Conservation (phyloP, 2,888 invertebrate genomes). For the Rosalia funebris region DNA sequence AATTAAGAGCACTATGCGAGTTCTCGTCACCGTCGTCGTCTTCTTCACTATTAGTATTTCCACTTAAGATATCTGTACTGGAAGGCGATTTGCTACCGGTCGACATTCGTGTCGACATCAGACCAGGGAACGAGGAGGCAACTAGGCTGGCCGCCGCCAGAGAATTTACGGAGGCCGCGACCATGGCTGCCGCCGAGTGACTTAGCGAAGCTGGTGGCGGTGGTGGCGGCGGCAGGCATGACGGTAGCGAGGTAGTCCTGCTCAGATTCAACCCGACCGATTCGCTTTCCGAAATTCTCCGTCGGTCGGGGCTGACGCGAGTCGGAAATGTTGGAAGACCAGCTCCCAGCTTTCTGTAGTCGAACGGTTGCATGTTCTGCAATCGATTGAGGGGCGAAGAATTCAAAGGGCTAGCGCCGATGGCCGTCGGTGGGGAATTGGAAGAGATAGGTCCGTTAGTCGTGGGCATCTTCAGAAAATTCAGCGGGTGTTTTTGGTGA, state of each 20-base stretch:
- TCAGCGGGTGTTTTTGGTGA: conserved; percentile 63
- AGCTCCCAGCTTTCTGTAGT: conserved; percentile 83
- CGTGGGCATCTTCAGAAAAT: conserved; percentile 64
- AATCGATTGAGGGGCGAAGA: conserved; percentile 85
- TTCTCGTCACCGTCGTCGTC: conserved; percentile 72
- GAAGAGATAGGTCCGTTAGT: conserved; percentile 68
- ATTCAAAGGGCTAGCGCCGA: conserved; percentile 69
- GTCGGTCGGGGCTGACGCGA: conserved; percentile 65
- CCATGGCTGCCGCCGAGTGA: conserved; percentile 74
- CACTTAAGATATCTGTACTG: conserved; percentile 60
- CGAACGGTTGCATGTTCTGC: conserved; percentile 96
- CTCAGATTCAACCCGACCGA: conserved; percentile 70
- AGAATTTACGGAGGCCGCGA: conserved; percentile 71
- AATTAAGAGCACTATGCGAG: conserved; percentile 72
- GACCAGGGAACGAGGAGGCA: conserved; percentile 71
- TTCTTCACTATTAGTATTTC: conserved; percentile 64
- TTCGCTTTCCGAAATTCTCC: conserved; percentile 68
- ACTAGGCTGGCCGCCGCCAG: conserved; percentile 70
- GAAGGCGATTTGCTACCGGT: conserved; percentile 67
- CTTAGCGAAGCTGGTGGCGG: conserved; percentile 71
- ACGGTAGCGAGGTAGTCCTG: conserved; percentile 71
- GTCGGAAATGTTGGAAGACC: conserved; percentile 65
- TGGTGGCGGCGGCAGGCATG: conserved; percentile 71
- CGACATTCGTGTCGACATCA: conserved; percentile 67
- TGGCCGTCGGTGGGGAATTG: conserved; percentile 71